Conservation (phyloP, 2,888 invertebrate species). For the Sminthurinus aureus region DNA sequence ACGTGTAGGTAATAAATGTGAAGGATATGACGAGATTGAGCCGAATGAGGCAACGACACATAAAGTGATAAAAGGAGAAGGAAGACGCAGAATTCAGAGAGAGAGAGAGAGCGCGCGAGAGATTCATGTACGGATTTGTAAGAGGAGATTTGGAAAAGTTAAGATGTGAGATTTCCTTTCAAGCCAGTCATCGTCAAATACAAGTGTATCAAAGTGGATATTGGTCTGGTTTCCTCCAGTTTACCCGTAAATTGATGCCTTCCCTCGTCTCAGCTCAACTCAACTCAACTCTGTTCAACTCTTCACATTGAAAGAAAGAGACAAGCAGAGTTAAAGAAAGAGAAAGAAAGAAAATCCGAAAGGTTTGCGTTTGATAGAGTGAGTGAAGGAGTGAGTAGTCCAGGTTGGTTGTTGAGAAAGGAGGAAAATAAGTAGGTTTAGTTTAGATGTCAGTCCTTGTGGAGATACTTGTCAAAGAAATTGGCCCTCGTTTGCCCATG, state of each 20-base stretch:
- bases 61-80: too few species aligned
- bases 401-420: slow-evolving; percentile 20
- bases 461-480: slow-evolving; percentile 51
- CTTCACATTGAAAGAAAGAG: neutral
- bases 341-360: neutral
- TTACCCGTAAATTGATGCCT: slow-evolving; percentile 14
- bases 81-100: too few species aligned
- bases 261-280: slow-evolving; percentile 25
- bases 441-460: slow-evolving; percentile 48
- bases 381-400: neutral
- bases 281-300: neutral
- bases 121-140: slow-evolving; percentile 25
- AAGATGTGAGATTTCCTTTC: slow-evolving; percentile 30
- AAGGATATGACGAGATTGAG: too few species aligned
- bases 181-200: slow-evolving; percentile 19
- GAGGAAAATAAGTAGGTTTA: slow-evolving; percentile 47
- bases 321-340: neutral
- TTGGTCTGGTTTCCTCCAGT: slow-evolving; percentile 15
- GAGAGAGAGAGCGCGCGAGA: too few species aligned
- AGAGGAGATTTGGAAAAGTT: slow-evolving; percentile 28
- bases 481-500: slow-evolving; percentile 48
- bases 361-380: neutral
- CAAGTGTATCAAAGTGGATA: slow-evolving; percentile 28
- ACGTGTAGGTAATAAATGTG: too few species aligned
- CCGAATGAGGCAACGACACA: too few species aligned